Percentiles rank a stretch among this genome's conserved stretches.
Conservation (phyloP, 2,113 vertebrate species). For the Oncorhynchus gorbuscha region DNA sequence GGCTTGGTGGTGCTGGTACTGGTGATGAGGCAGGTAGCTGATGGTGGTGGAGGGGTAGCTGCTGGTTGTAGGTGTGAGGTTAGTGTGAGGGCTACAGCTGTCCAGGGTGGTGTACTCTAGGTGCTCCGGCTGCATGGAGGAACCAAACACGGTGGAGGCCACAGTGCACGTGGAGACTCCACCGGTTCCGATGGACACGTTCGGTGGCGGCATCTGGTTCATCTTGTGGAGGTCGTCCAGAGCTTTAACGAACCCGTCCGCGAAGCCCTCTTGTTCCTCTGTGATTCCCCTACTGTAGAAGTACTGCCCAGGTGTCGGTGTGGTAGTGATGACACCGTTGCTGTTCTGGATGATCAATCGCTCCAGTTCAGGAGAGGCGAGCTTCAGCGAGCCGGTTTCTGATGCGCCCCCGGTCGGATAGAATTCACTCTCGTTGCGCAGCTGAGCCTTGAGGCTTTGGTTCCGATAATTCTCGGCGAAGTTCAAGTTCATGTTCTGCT, state of each 20-base stretch:
- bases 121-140: slow-evolving; percentile 72
- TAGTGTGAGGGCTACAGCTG: slow-evolving; percentile 75
- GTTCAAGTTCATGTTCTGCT: slow-evolving; percentile 85
- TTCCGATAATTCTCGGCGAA: slow-evolving; percentile 83
- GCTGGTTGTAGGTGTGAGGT: slow-evolving; percentile 68
- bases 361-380: slow-evolving; percentile 88
- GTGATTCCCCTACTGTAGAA: slow-evolving; percentile 79
- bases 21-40: slow-evolving; percentile 79
- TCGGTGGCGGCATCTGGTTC: slow-evolving; percentile 89
- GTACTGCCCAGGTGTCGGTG: slow-evolving; percentile 78
- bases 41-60: slow-evolving; percentile 74
- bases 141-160: slow-evolving; percentile 73
- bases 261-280: slow-evolving; percentile 89
- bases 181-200: slow-evolving; percentile 82
- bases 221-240: slow-evolving; percentile 93
- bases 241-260: slow-evolving; percentile 88
- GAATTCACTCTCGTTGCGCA: slow-evolving; percentile 75
- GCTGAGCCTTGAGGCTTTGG: slow-evolving; percentile 77
- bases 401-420: slow-evolving; percentile 54
- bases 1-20: slow-evolving; percentile 77
- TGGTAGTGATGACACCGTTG: slow-evolving; percentile 87
- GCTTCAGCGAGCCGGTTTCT: slow-evolving; percentile 82
- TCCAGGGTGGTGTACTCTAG: slow-evolving; percentile 87
- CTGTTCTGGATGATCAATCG: slow-evolving; percentile 88
- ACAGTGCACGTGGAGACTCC: slow-evolving; percentile 66